Base-by-base conservation (phyloP, 1,140 invertebrate species). In the Zaprionus inermis region DNA sequence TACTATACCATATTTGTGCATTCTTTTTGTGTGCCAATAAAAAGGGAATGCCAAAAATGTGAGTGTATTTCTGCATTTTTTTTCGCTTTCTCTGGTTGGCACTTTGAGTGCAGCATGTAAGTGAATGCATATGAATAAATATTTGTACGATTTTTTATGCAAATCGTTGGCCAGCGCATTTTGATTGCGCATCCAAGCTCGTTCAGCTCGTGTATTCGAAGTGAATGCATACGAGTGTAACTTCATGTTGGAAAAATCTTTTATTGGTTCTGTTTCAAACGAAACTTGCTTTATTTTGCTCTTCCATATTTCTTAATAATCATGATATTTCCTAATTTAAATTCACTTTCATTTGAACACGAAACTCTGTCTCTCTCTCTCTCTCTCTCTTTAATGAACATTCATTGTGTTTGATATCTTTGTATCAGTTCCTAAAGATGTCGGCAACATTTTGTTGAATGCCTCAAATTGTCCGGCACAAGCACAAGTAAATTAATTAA, bases 111-210 rank as follows among this genome's bases (percentile, higher is more conserved):
- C 76, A 76, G 76, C 76, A 76, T 60, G 80, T 64, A 76, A 80
- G 61, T 72, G 58, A 79, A 76, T 80, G 76, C 76, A 78, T 83
- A 76, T 84, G 74, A 84, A 80, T 83, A 83, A 73, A 83, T 77
- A 64, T 77, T 70, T 67, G 56, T 67, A 54, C 20, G 30, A 73
- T 69, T 64, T 80, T 84, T 80, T 64, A 83, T 72, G 76, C n/a
- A 54, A 58, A 65, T 76, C 34, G 41, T 49, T 72, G 49, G 52
- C 54, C 68, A 56, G 46, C 32, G 9, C n/a, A 56, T 28, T 72
- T 56, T 46, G 44, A 58, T 69, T 56, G 41, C 51, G n/a, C 14
- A 30, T 5, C 20, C 32, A 34, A 44, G 55, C 38, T 16, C 14
- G 38, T 44, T 0, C 38, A 16, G 7, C n/a, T n/a, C 7, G 36